Evolutionary conservation across 2,113 vertebrate genomes (phyloP), one percentile per base, ranked within the genome.

Genomic region (Clarias macrocephalus): DNA sequence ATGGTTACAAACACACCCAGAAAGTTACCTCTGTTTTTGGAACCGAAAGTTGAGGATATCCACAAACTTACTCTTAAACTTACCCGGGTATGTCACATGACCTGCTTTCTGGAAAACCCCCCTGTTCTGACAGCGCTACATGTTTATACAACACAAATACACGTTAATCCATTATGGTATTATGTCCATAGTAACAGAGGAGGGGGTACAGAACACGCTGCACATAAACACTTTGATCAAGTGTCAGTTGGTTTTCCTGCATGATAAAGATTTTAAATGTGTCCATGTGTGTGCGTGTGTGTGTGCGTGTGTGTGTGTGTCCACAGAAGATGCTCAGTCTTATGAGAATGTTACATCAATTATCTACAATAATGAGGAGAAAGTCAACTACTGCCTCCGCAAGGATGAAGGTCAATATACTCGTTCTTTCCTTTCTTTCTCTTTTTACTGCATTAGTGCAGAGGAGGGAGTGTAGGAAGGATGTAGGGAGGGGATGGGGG

Each of bases 311-410:
- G 72, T 57, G 56, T 59, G 77, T 57, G 56, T 59, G 3, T 8
- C 5, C 28, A 82, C 85, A 91, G 90, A 77, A 62, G 89, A 89
- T 5, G 68, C 86, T 0, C 89, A 87, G 86, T 91, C 89, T 12
- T 92, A 90, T 83, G 91, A 92, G 87, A 92, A 92, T 23, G 75
- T 92, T 54, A 85, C 87, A 13, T 37, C 85, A 25, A 70, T 77
- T 0, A 85, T 91, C 52, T 90, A 92, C 86, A 81, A 4, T 76
- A 91, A 90, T 73, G 85, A 91, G 25, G 70, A 84, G 2, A 75
- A 73, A 30, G 59, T 84, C 16, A 85, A 68, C n/a, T 86, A 79
- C 75, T 75, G 73, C 33, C 25, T 72, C 42, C 15, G 23, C 9
- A 54, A 52, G 5, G 85, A 90, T 59, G 82, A 79, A 59, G 89